Percentiles rank a stretch among this genome's conserved stretches.
These are phyloP conservation scores for Julus scanicus DNA, from an alignment of 2,888 invertebrate genomes.

Conservation along the genomic window DNA sequence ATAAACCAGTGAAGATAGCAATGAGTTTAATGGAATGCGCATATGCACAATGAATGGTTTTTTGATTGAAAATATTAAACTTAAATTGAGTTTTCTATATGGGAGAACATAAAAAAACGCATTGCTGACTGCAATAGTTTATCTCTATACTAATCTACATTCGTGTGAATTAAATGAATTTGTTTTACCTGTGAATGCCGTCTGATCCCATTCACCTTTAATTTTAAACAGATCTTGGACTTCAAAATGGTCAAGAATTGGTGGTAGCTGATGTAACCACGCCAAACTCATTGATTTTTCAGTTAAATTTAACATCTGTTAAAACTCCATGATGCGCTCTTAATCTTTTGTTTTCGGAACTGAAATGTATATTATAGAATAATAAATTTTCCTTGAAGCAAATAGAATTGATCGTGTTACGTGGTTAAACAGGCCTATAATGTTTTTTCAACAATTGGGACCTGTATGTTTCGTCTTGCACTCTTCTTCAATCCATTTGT, in stretches of 20 bases:
- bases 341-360: neutral
- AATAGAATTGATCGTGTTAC: neutral
- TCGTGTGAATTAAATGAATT: too few species aligned
- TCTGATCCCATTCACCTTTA: neutral
- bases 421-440: too few species aligned
- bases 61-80: too few species aligned
- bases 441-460: too few species aligned
- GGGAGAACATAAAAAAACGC: too few species aligned
- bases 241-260: slow-evolving; percentile 85
- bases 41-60: too few species aligned
- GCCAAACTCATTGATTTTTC: slow-evolving; percentile 82
- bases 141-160: too few species aligned
- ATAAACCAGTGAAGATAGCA: too few species aligned
- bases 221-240: slow-evolving; percentile 77
- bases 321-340: neutral
- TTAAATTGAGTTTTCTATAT: too few species aligned
- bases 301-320: slow-evolving; percentile 66
- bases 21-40: too few species aligned
- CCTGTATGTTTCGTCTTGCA: too few species aligned
- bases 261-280: slow-evolving; percentile 92
- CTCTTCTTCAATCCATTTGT: neutral
- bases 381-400: neutral
- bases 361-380: neutral
- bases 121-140: too few species aligned
- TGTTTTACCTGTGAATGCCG: neutral